These are phyloP conservation scores for Cynaeus angustus DNA, from an alignment of 2,888 invertebrate genomes.

Conservation along the genomic window DNA sequence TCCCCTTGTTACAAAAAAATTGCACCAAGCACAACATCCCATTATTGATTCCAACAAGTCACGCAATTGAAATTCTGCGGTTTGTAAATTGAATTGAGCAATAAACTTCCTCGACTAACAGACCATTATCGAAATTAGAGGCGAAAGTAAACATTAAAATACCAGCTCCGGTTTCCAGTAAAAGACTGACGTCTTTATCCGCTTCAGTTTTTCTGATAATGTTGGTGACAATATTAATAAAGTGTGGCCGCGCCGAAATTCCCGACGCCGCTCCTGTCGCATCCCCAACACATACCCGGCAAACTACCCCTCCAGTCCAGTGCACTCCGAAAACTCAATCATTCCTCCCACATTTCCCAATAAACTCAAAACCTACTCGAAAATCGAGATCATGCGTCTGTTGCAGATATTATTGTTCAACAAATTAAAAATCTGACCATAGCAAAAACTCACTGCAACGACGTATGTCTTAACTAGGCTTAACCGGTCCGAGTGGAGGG, in stretches of 20 bases:
- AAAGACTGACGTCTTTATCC: no score
- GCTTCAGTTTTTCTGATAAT: no score
- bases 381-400: not conserved
- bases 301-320: conserved; percentile 31
- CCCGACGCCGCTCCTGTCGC: conserved; percentile 25
- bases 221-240: no score
- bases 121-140: not conserved
- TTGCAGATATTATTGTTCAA: not conserved
- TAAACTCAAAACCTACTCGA: not conserved
- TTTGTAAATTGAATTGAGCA: conserved; percentile 20
- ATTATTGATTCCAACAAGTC: conserved; percentile 18
- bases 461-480: conserved; percentile 31
- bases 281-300: conserved; percentile 16
- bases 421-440: conserved; percentile 13
- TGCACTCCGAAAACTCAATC: conserved; percentile 22
- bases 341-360: conserved; percentile 14
- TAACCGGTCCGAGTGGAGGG: conserved; percentile 30
- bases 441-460: conserved; percentile 9
- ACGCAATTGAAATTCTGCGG: conserved; percentile 16
- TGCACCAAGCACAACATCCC: not conserved
- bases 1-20: not conserved
- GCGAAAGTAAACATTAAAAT: no score
- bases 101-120: conserved; percentile 1
- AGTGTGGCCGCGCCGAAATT: not conserved
- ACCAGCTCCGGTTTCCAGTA: no score